These are phyloP conservation scores for Phortica okadai DNA, from an alignment of 2,888 invertebrate genomes.

Conservation along the genomic window DNA sequence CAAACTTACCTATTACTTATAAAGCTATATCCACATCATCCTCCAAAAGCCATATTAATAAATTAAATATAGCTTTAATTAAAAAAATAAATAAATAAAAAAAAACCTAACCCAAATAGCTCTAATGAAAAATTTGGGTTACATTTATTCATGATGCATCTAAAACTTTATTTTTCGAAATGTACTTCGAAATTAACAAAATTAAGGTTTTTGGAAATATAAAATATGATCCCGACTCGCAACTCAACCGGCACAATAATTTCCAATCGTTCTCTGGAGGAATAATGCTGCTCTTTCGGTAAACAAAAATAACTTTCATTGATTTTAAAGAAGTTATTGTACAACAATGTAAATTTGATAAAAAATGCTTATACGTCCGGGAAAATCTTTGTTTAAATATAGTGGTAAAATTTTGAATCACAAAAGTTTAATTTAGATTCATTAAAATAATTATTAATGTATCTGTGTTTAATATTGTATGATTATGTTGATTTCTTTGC, in stretches of 20 bases:
- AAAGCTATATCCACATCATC: no score
- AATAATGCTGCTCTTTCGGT: slow-evolving; percentile 95
- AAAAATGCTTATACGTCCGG: no score
- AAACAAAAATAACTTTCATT: slow-evolving; percentile 77
- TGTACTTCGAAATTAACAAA: slow-evolving; percentile 50
- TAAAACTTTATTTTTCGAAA: slow-evolving; percentile 44
- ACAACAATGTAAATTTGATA: slow-evolving; percentile 60
- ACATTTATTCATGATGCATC: slow-evolving; percentile 47
- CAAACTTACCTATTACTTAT: no score
- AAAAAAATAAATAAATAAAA: slow-evolving; percentile 8
- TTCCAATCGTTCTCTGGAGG: slow-evolving; percentile 95
- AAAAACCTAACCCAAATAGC: no score
- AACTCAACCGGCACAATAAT: slow-evolving; percentile 96
- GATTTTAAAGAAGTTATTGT: slow-evolving; percentile 62
- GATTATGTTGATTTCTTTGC: no score
- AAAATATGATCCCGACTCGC: slow-evolving; percentile 88
- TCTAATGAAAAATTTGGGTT: slow-evolving; percentile 35
- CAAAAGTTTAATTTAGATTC: no score
- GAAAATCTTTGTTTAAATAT: no score
- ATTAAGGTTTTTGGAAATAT: slow-evolving; percentile 95
- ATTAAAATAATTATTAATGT: no score
- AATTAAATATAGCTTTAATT: no score
- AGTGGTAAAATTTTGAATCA: no score
- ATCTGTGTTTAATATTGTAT: no score
- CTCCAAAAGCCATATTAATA: no score